Evolutionary conservation across 2,113 vertebrate genomes (phyloP).

Genomic region (Galeopterus variegatus): DNA sequence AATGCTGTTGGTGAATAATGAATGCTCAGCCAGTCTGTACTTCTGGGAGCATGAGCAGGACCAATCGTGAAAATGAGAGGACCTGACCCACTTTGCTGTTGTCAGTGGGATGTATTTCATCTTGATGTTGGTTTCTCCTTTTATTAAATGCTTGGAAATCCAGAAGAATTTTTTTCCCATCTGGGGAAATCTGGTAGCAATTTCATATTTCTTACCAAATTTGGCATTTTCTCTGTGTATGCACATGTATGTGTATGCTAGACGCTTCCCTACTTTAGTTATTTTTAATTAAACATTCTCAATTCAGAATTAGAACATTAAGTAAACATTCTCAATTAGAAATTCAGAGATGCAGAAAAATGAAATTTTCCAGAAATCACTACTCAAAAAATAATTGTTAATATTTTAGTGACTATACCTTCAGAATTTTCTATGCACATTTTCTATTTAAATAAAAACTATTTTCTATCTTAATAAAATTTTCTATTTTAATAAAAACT

Average conservation of each 20-base stretch:
- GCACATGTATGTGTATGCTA: background rate
- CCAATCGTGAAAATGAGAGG: background rate
- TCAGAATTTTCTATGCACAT: slow-evolving; percentile 17
- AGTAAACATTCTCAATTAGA: background rate
- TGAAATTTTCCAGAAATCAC: background rate
- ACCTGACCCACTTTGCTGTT: background rate
- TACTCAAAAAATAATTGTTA: background rate
- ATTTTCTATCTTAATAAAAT: no score
- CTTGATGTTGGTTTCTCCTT: background rate
- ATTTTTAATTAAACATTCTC: background rate
- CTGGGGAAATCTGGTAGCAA: background rate
- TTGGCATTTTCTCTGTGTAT: background rate
- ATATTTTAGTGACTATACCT: background rate
- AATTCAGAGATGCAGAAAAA: background rate
- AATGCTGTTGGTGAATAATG: background rate
- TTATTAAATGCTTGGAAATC: slow-evolving; percentile 41
- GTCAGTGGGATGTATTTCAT: background rate
- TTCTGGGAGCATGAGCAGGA: background rate
- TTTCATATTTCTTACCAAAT: background rate
- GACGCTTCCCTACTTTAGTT: background rate
- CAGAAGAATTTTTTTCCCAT: background rate
- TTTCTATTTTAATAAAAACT: background rate
- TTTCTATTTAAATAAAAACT: no score
- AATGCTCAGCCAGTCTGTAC: background rate
- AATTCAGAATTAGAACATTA: background rate